Percentiles rank a stretch among this genome's conserved stretches.
Evolutionary conservation across 2,888 invertebrate species (phyloP).

Genomic region (Archaeoteleia sp.): DNA sequence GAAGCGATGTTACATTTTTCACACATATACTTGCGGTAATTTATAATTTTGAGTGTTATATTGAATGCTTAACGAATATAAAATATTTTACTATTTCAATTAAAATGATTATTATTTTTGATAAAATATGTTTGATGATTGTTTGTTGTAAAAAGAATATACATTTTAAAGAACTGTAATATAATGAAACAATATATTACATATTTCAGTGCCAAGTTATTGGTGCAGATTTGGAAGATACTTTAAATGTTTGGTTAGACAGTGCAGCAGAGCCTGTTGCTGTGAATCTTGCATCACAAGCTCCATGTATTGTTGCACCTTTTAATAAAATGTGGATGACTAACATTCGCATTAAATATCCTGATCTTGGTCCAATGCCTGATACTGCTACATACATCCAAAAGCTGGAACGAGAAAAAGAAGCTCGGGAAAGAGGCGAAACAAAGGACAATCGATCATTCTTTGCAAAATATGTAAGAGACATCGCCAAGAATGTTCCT

Average conservation of each 20-base stretch:
- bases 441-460: slow-evolving; percentile 96
- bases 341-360: slow-evolving; percentile 85
- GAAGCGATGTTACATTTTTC: slow-evolving; percentile 81
- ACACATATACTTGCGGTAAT: slow-evolving; percentile 87
- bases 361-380: slow-evolving; percentile 90
- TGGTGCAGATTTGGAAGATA: slow-evolving; percentile 85
- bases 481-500: too few species aligned
- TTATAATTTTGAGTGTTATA: neutral
- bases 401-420: slow-evolving; percentile 92
- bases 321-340: slow-evolving; percentile 81
- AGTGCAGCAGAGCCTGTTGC: slow-evolving; percentile 86
- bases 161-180: too few species aligned
- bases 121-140: slow-evolving; percentile 10
- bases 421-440: slow-evolving; percentile 91
- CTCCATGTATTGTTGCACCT: slow-evolving; percentile 73
- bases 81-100: slow-evolving; percentile 2
- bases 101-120: slow-evolving; percentile 26
- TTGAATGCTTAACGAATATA: neutral
- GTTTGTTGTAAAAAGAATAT: too few species aligned
- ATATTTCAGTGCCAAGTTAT: slow-evolving; percentile 83
- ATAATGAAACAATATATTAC: too few species aligned
- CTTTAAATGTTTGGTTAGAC: slow-evolving; percentile 87
- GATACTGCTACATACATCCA: slow-evolving; percentile 97
- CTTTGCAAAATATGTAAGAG: slow-evolving; percentile 98
- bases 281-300: slow-evolving; percentile 78